Conservation (phyloP, 2,888 invertebrate species). For the Drosophila prolongata region DNA sequence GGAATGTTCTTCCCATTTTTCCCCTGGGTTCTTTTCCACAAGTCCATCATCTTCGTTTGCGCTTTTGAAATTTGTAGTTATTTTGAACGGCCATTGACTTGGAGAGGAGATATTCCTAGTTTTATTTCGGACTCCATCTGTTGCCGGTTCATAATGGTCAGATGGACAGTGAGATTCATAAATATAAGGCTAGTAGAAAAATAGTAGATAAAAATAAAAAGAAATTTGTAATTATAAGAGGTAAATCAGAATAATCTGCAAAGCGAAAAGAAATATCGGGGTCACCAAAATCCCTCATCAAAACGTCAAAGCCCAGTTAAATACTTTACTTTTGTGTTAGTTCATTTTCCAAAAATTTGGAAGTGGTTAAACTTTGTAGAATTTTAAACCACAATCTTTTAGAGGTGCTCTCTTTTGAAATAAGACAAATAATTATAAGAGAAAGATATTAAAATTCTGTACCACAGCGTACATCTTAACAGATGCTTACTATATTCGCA, state of each 20-base stretch:
- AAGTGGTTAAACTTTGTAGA: no score
- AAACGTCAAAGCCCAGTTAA: no score
- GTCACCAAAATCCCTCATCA: no score
- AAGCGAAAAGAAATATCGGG: no score
- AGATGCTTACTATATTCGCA: constrained; percentile 15
- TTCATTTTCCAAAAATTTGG: no score
- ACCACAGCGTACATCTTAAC: not conserved
- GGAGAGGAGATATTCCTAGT: not conserved
- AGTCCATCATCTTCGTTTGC: constrained; percentile 6
- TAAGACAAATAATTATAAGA: not conserved
- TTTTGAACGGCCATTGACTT: constrained; percentile 15
- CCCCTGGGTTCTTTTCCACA: no score
- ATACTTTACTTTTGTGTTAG: no score
- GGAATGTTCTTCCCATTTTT: not conserved
- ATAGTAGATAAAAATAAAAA: no score
- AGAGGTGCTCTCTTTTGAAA: no score
- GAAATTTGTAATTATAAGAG: no score
- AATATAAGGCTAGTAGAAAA: not conserved
- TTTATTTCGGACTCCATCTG: constrained; percentile 10
- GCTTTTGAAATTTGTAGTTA: constrained; percentile 10
- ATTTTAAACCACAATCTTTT: no score
- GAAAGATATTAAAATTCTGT: not conserved
- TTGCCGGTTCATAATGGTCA: constrained; percentile 15
- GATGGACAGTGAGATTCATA: not conserved
- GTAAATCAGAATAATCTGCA: no score